A percentile compares a stretch with the other conserved stretches of the same genome.
These are phyloP conservation scores for Oplegnathus fasciatus DNA, from an alignment of 2,113 vertebrate genomes.

Conservation along the genomic window DNA sequence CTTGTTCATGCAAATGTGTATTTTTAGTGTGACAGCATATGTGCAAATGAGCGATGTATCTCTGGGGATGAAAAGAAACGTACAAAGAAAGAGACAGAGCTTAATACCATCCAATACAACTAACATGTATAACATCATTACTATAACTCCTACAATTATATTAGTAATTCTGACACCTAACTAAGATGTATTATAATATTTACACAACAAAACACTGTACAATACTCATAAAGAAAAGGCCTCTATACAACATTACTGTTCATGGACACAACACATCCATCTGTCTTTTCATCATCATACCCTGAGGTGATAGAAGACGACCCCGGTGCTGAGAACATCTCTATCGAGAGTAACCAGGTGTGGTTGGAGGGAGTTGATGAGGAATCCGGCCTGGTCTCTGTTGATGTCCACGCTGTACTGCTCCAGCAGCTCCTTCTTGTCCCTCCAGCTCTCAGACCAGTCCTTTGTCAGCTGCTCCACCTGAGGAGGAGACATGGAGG, in stretches of 20 bases:
- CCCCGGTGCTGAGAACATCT: constrained; percentile 95
- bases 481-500: constrained; percentile 74
- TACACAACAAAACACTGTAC: not conserved
- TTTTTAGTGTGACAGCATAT: constrained; percentile 16
- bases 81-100: constrained; percentile 1
- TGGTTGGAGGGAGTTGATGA: constrained; percentile 91
- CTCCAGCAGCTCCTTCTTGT: constrained; percentile 91
- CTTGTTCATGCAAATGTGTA: constrained; percentile 7
- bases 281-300: constrained; percentile 72
- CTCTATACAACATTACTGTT: not conserved
- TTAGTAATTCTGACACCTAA: not conserved
- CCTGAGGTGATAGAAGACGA: constrained; percentile 95
- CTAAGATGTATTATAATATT: not conserved
- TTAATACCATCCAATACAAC: not conserved
- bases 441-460: constrained; percentile 93
- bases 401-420: constrained; percentile 95
- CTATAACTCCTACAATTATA: not conserved
- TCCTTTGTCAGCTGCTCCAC: constrained; percentile 94
- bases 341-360: constrained; percentile 92
- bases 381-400: constrained; percentile 89
- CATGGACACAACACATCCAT: not conserved
- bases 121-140: not conserved
- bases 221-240: not conserved
- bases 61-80: constrained; percentile 16
- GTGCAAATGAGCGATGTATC: constrained; percentile 4